phyloP scores from a whole-genome alignment of 1,140 invertebrate genomes.

The Zeugodacus cucurbitae region DNA sequence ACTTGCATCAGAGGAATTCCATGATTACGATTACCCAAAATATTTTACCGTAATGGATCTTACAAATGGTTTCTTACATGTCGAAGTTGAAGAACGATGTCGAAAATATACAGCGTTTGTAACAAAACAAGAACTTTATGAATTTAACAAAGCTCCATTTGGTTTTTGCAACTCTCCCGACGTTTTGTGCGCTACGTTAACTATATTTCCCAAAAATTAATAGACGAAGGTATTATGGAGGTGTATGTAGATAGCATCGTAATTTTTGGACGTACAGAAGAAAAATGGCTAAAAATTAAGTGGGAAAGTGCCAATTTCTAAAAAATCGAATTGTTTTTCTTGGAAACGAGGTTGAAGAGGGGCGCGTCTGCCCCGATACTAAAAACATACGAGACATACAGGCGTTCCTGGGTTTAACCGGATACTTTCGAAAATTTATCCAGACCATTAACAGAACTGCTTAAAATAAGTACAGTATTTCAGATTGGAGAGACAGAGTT shows the following conservation, averaged over 20 bases:
- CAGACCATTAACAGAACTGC: not conserved
- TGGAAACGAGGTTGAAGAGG: conserved; percentile 51
- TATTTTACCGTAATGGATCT: conserved; percentile 67
- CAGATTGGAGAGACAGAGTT: not conserved
- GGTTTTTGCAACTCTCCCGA: conserved; percentile 64
- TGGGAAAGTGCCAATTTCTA: conserved; percentile 67
- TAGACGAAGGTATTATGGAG: conserved; percentile 55
- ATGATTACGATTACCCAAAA: not conserved
- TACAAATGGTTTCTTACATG: conserved; percentile 61
- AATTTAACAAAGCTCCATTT: conserved; percentile 66
- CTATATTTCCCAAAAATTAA: conserved; percentile 57
- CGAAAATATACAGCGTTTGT: conserved; percentile 65
- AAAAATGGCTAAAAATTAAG: conserved; percentile 66
- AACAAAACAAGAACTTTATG: conserved; percentile 65
- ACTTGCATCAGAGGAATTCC: not conserved
- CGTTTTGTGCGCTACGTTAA: conserved; percentile 53
- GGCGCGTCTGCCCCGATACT: conserved; percentile 52
- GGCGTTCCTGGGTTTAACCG: conserved; percentile 26
- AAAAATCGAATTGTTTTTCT: conserved; percentile 56
- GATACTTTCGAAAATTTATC: not conserved
- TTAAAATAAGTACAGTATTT: conserved; percentile 11
- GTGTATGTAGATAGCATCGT: conserved; percentile 65
- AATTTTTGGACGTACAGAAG: conserved; percentile 49
- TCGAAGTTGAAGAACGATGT: conserved; percentile 52
- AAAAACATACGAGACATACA: conserved; percentile 45